Conservation (phyloP, 2,888 invertebrate genomes). For the Acheta domesticus region DNA sequence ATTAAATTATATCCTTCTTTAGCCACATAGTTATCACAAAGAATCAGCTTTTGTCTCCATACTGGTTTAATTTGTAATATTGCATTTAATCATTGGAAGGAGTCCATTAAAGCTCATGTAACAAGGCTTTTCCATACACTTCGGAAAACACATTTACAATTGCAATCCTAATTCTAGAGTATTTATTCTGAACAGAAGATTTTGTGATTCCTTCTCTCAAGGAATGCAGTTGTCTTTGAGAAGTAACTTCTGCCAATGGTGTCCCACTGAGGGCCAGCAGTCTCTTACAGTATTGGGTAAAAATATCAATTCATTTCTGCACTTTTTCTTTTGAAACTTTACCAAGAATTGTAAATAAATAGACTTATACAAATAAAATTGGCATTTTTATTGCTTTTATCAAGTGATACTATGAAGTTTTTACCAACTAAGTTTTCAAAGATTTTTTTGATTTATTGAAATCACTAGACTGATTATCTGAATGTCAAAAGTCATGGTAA, state of each 20-base stretch:
- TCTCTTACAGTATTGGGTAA: conserved; percentile 4
- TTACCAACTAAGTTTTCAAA: not conserved
- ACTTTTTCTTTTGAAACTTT: conserved; percentile 7
- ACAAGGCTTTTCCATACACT: not conserved
- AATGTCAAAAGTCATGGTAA: not conserved
- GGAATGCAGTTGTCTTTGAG: not conserved
- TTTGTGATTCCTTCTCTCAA: not conserved
- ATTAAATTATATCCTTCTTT: not conserved
- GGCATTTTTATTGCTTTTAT: not conserved
- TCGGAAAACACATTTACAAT: not conserved
- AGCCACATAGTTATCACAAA: not conserved
- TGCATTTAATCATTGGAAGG: not conserved
- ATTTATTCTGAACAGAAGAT: not conserved
- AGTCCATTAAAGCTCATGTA: not conserved
- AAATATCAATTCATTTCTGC: not conserved
- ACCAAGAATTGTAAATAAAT: conserved; percentile 4
- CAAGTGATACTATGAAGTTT: not conserved
- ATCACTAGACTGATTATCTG: not conserved
- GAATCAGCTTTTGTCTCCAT: not conserved
- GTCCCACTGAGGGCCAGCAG: not conserved
- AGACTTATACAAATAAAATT: not conserved
- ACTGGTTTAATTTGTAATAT: not conserved
- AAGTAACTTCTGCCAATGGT: not conserved
- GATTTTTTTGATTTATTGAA: not conserved
- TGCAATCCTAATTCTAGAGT: not conserved